Evolutionary conservation across 2,888 invertebrate species (phyloP), one percentile per base, ranked within the genome.

Genomic region (Chaitophorus viminalis): DNA sequence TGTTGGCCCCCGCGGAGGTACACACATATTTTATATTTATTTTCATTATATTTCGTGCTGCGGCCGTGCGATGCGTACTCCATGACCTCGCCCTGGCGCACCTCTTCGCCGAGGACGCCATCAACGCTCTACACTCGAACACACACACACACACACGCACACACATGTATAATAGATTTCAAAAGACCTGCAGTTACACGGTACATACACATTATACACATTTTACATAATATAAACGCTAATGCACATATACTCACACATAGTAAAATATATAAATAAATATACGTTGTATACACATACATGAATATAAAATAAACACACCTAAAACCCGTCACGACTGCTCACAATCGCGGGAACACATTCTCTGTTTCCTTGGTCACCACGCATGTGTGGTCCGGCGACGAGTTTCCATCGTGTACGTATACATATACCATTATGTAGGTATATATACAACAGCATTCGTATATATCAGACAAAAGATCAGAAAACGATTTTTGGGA

Each of bases 291-390:
- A n/a, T 36, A 70, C 21, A 68, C 46, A 9, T 4, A 1, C 25
- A 74, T 74, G 25, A 75, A 31, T 60, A 85, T 84, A 76, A 85
- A 85, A 85, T 77, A 85, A 85, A 85, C 87, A 87, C 87, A 75
- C 87, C 87, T 81, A 87, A 87, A 87, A 74, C 81, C 87, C 79
- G 78, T 54, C 54, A 70, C 83, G 74, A 54, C 33, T 39, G 11
- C 25, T 21, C 25, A 85, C 76, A 68, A 65, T 76, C 65, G 65
- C n/a, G n/a, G n/a, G 46, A 68, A 68, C 83, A n/a, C 65, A 83
- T 83, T 83, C 54, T 75, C 74, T 31, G 54, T 39, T 39, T 21
- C 46, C 21, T 70, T 21, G 31, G 21, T 70, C 31, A 6, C 11
- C 81, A 46, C 46, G 65, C 3, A 11, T 74, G 76, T 84, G 76